These are phyloP conservation scores for Cryptotis parvus DNA, from an alignment of 2,113 vertebrate genomes.

Conservation along the genomic window DNA sequence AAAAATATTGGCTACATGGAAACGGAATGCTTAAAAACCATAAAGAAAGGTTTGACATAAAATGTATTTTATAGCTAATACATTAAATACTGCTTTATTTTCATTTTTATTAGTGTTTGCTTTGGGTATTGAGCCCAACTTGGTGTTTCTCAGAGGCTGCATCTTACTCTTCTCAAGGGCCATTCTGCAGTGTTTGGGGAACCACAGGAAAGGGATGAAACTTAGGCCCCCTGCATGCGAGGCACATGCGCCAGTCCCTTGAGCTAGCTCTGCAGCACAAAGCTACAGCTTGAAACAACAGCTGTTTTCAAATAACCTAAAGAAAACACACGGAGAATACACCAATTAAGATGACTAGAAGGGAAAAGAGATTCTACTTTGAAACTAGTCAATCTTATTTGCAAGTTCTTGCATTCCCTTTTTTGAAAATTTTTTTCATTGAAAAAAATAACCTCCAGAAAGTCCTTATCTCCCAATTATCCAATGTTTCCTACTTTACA, in stretches of 20 bases:
- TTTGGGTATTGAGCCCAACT: too few species aligned
- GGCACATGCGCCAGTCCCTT: too few species aligned
- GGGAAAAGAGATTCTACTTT: neutral
- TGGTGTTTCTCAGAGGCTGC: too few species aligned
- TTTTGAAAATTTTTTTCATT: neutral
- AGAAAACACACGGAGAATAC: neutral
- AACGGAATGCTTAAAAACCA: constrained; percentile 1
- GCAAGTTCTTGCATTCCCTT: neutral
- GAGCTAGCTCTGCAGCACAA: neutral
- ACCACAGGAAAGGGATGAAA: too few species aligned
- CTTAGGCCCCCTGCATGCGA: too few species aligned
- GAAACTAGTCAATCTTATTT: neutral
- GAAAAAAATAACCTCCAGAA: neutral
- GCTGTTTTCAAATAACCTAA: neutral
- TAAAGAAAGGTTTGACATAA: constrained; percentile 6
- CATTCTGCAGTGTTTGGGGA: too few species aligned
- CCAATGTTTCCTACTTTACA: neutral
- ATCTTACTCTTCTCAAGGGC: too few species aligned
- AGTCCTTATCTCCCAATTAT: neutral
- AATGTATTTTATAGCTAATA: neutral
- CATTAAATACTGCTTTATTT: too few species aligned
- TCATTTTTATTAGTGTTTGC: neutral
- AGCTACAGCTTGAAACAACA: neutral
- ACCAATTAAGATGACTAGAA: neutral
- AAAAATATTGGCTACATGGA: neutral